phyloP scores from a whole-genome alignment of 2,888 invertebrate species.

The Lepidocyrtoides sp. region DNA sequence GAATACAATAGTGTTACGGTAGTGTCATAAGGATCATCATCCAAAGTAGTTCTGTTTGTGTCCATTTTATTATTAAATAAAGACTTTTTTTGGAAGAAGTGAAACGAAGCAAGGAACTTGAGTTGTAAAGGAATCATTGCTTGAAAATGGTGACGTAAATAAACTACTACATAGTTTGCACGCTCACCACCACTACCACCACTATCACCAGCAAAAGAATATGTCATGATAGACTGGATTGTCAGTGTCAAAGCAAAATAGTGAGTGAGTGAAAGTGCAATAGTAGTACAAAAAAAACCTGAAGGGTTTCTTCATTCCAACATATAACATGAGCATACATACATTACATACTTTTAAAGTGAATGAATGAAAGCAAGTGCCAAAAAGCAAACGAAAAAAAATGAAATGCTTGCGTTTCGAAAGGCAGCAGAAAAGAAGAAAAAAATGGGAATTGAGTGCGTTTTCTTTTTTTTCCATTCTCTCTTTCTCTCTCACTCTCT shows the following conservation, averaged over 20 bases:
- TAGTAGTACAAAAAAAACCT: constrained; percentile 28
- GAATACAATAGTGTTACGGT: constrained; percentile 15
- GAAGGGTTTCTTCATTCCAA: constrained; percentile 45
- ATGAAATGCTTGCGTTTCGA: constrained; percentile 1
- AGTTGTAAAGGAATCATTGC: constrained; percentile 12
- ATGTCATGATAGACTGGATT: constrained; percentile 53
- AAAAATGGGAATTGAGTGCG: constrained; percentile 59
- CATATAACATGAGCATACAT: background rate
- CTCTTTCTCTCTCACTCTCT: background rate
- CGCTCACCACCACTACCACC: too few species aligned
- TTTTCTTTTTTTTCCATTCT: too few species aligned
- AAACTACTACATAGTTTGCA: background rate
- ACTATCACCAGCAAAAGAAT: background rate
- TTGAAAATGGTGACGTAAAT: constrained; percentile 48
- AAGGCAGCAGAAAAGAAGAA: constrained; percentile 7
- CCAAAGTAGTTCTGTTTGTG: constrained; percentile 30
- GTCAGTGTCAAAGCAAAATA: constrained; percentile 44
- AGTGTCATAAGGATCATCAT: constrained; percentile 43
- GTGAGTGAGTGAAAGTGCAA: constrained; percentile 47
- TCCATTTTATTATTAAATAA: constrained; percentile 49
- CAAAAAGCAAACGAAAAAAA: constrained; percentile 35
- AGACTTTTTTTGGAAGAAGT: background rate
- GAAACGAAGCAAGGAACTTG: background rate
- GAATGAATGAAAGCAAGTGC: constrained; percentile 21
- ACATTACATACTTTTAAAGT: background rate